Evolutionary conservation across 2,113 vertebrate species (phyloP), one percentile per base, ranked within the genome.

Genomic region (Centropristis striata): DNA sequence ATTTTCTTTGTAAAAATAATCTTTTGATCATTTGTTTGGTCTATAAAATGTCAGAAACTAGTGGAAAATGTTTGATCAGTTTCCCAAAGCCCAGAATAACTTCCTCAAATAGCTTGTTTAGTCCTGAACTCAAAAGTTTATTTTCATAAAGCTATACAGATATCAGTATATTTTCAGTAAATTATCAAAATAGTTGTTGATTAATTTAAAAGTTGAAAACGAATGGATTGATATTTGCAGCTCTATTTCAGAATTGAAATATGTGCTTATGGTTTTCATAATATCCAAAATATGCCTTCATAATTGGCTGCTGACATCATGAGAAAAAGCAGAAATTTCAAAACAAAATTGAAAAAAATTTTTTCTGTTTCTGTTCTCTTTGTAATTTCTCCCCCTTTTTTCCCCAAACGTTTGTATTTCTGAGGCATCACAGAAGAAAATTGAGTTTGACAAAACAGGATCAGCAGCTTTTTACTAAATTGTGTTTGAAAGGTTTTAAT

Each of bases 381-480:
- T 61, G 55, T 25, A 9, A 46, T 63, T 69, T 18, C 49, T 51
- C 39, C 67, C 28, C 71, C 53, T 76, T 42, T 41, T 76, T 55
- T 68, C 67, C 67, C 78, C 76, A 63, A 25, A 68, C 47, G 63
- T 90, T 93, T 93, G 57, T 74, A 90, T 92, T 91, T 90, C 77
- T 78, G 54, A 86, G 70, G 90, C 90, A 93, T 86, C 86, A 92
- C 87, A 85, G 86, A 90, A 78, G 83, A 92, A 90, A 94, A 95
- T 93, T 89, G 92, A 90, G 88, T 95, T 94, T 93, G 93, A 94
- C 90, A 92, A 85, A 94, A 91, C 90, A 91, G 87, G 90, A 93
- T 94, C 91, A 92, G 92, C 76, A 88, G 89, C 95, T 93, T 94
- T 87, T 95, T 91, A 91, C 91, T 75, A 94, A 95, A 95, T 96